A percentile compares a stretch with the other conserved stretches of the same genome.
Evolutionary conservation across 2,888 invertebrate genomes (phyloP).

Genomic region (Trichogramma evanescens): DNA sequence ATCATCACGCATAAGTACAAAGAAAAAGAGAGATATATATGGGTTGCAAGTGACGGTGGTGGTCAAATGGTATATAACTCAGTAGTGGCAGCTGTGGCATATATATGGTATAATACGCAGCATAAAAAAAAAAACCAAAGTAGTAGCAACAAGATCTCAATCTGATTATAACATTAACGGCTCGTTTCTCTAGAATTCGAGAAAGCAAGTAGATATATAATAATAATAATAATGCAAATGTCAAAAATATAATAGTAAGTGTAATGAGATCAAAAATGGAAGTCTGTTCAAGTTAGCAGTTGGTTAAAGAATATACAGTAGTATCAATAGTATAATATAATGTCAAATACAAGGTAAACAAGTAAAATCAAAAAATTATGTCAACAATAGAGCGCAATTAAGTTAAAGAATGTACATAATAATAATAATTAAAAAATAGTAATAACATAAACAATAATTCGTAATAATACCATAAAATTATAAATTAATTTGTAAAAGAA

Average conservation of each 20-base stretch:
- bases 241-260: no score
- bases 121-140: neutral
- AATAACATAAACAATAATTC: slow-evolving; percentile 12
- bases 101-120: no score
- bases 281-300: slow-evolving; percentile 23
- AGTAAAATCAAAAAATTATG: neutral
- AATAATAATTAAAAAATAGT: neutral
- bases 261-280: slow-evolving; percentile 3
- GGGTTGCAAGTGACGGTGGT: neutral
- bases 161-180: neutral
- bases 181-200: slow-evolving; percentile 12
- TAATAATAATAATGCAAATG: no score
- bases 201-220: slow-evolving; percentile 4
- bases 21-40: slow-evolving; percentile 6
- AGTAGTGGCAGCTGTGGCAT: no score
- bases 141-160: neutral
- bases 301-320: slow-evolving; percentile 8
- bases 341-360: neutral
- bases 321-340: slow-evolving; percentile 8
- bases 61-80: no score
- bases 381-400: neutral
- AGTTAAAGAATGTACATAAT: neutral
- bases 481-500: neutral
- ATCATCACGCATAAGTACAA: slow-evolving; percentile 14
- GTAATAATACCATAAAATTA: slow-evolving; percentile 11